Conservation (phyloP, 2,888 invertebrate genomes). For the Homarus gammarus region DNA sequence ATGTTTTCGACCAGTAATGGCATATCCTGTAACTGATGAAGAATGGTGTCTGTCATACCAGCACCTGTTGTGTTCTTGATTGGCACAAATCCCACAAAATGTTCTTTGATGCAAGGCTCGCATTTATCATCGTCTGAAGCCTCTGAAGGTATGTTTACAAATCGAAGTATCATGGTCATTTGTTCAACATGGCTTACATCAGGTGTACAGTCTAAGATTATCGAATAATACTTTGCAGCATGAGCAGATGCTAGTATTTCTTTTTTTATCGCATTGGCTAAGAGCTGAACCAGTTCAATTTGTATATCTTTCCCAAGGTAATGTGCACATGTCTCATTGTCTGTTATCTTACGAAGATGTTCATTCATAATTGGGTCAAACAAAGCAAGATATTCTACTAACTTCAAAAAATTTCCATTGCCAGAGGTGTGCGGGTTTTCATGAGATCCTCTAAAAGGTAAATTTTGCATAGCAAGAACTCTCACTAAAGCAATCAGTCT, state of each 20-base stretch:
- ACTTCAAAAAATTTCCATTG: slow-evolving; percentile 15
- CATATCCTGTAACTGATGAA: background rate
- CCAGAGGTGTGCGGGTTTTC: background rate
- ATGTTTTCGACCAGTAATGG: background rate
- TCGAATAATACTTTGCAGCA: slow-evolving; percentile 29
- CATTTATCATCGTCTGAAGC: background rate
- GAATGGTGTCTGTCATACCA: background rate
- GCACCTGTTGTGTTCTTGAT: background rate
- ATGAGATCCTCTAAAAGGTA: background rate
- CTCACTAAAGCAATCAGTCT: slow-evolving; percentile 7
- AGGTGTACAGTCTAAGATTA: slow-evolving; percentile 30
- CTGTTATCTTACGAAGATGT: background rate
- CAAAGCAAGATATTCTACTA: slow-evolving; percentile 1
- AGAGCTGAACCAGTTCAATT: slow-evolving; percentile 5
- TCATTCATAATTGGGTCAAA: slow-evolving; percentile 25
- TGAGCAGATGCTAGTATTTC: background rate
- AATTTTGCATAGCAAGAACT: slow-evolving; percentile 4
- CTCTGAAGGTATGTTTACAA: slow-evolving; percentile 9
- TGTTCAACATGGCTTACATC: slow-evolving; percentile 38
- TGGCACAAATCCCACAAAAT: background rate
- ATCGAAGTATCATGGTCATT: slow-evolving; percentile 5
- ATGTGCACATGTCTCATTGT: background rate
- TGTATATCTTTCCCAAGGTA: slow-evolving; percentile 16
- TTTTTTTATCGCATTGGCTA: background rate
- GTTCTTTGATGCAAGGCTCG: slow-evolving; percentile 20